Base-by-base conservation (phyloP, 1,140 invertebrate genomes). In the Wasmannia auropunctata region DNA sequence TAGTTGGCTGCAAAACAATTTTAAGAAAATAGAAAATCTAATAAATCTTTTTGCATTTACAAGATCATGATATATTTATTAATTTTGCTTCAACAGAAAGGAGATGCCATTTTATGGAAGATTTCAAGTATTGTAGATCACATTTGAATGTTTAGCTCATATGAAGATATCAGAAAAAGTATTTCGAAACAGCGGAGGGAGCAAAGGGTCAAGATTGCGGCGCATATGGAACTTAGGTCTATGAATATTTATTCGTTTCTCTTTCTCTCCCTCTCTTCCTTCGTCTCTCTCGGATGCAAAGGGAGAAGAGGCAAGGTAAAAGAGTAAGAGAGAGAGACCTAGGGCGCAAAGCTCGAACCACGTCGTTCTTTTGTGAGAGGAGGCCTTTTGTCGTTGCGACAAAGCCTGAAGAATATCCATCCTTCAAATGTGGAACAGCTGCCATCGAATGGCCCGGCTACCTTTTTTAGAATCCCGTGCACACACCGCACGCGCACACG, bases 361-460 rank as follows among this genome's bases (percentile, higher is more conserved):
- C 81, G 88, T 88, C 90, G 88, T 86, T 89, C 93, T 93, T 93
- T 94, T 93, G 92, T 93, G 90, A 91, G 87, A 90, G 91, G 87
- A 90, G 84, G 86, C 92, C 94, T 93, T 95, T 95, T 95, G 94
- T 95, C 91, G 91, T 83, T 75, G 72, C 92, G 90, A 95, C 93
- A 94, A 94, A 94, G 94, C 92, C 90, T 87, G 91, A 94, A 93
- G 93, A 94, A 94, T 90, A 89, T 93, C 92, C 93, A 94, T 94
- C 93, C 93, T 94, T 94, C 93, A 93, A 94, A 94, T 94, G 91
- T 95, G 92, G 94, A 94, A 93, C 94, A 94, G 93, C 94, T 94
- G 94, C 93, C 93, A 93, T 93, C 93, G 92, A 94, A 94, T 93
- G 87, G 92, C 88, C 90, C 88, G 88, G 86, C 74, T 86, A 88